Evolutionary conservation across 2,888 invertebrate genomes (phyloP).

Genomic region (Scaptomyza parva): DNA sequence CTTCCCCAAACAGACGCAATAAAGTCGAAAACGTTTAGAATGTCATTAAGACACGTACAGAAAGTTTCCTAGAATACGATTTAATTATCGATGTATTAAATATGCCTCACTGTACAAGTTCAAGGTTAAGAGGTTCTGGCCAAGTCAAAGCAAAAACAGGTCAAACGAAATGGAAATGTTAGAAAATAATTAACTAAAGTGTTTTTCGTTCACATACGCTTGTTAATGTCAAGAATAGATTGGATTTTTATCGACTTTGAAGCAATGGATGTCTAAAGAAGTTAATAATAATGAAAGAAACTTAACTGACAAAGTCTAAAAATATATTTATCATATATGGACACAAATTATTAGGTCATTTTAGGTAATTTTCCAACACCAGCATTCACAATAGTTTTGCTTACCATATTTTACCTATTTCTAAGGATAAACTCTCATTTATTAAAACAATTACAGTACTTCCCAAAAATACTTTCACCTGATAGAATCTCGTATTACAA

Average conservation of each 20-base stretch:
- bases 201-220: no score
- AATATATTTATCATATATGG: no score
- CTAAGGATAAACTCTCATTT: constrained; percentile 1
- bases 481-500: constrained; percentile 2
- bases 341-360: no score
- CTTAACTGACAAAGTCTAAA: no score
- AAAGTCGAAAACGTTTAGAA: constrained; percentile 4
- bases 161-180: constrained; percentile 12
- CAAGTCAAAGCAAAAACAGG: background rate
- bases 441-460: constrained; percentile 11
- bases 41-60: constrained; percentile 18
- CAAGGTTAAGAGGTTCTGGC: constrained; percentile 35
- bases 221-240: no score
- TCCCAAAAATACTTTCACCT: constrained; percentile 13
- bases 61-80: constrained; percentile 21
- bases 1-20: no score
- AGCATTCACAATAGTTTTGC: no score
- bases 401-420: constrained; percentile 10
- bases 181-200: background rate
- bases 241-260: no score
- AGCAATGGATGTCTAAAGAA: no score
- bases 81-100: constrained; percentile 33
- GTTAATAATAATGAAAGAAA: no score
- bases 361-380: no score
- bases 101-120: constrained; percentile 20